These are phyloP conservation scores for Potorous gilbertii DNA, from an alignment of 2,797 vertebrate genomes.

Conservation along the genomic window DNA sequence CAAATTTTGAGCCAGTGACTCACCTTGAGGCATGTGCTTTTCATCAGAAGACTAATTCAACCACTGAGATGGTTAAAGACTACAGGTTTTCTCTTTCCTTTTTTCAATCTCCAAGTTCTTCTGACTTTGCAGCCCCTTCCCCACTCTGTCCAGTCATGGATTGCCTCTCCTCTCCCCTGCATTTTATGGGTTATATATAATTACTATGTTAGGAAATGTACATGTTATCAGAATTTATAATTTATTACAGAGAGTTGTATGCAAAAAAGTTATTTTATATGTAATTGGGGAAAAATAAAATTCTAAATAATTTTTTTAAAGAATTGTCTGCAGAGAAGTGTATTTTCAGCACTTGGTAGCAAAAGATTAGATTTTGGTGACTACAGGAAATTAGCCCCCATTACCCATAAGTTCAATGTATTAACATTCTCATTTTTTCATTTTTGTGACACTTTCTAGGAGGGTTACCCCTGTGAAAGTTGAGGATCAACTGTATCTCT, in stretches of 20 bases:
- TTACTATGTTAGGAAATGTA: neutral
- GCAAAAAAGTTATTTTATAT: neutral
- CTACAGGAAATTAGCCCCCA: neutral
- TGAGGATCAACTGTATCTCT: neutral
- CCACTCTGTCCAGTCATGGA: neutral
- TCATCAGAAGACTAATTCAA: neutral
- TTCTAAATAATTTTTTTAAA: neutral
- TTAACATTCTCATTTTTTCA: neutral
- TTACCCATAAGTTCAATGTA: neutral
- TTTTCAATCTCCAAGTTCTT: neutral
- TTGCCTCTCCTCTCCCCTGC: neutral
- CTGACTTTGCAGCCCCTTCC: neutral
- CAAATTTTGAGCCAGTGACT: neutral
- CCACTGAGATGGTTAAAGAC: neutral
- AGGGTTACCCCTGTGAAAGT: neutral
- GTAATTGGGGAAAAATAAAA: neutral
- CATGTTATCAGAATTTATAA: neutral
- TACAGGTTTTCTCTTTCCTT: neutral
- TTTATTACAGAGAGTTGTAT: neutral
- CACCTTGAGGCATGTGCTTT: neutral
- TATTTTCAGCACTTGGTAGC: neutral
- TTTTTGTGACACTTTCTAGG: neutral
- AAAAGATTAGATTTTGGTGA: neutral
- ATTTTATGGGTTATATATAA: neutral
- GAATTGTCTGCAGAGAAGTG: neutral